Evolutionary conservation across 2,888 invertebrate species (phyloP).

Genomic region (Lymantria monacha): DNA sequence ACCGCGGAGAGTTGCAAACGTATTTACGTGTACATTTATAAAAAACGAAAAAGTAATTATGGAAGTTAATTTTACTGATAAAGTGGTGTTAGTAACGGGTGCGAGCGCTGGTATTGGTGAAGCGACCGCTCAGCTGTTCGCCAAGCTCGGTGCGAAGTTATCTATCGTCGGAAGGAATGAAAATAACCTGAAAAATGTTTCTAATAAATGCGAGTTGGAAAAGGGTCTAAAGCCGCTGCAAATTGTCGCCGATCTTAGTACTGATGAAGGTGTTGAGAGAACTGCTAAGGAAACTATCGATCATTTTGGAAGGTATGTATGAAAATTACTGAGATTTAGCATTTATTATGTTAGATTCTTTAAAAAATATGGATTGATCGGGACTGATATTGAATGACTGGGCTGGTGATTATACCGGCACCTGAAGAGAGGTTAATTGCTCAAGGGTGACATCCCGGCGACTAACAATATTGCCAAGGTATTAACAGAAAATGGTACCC

Average conservation of each 20-base stretch:
- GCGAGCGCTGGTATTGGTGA: conserved; percentile 48
- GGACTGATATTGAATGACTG: too few species aligned
- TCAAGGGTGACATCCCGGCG: too few species aligned
- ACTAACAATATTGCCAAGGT: too few species aligned
- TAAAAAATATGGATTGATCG: neutral
- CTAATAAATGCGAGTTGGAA: conserved; percentile 27
- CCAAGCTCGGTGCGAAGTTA: conserved; percentile 37
- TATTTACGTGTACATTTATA: too few species aligned
- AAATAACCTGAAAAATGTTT: conserved; percentile 30
- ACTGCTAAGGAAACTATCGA: conserved; percentile 38
- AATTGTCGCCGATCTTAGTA: conserved; percentile 37
- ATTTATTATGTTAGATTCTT: too few species aligned
- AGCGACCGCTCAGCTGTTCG: conserved; percentile 39
- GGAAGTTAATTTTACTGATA: conserved; percentile 35
- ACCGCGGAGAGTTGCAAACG: too few species aligned
- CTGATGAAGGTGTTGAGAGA: conserved; percentile 22
- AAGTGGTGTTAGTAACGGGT: conserved; percentile 46
- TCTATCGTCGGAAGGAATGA: conserved; percentile 39
- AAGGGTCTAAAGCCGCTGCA: conserved; percentile 29
- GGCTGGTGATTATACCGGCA: too few species aligned
- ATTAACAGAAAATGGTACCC: too few species aligned
- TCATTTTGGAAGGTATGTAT: conserved; percentile 40
- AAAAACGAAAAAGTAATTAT: too few species aligned
- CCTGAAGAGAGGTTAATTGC: too few species aligned
- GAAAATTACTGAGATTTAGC: too few species aligned